Evolutionary conservation across 2,797 vertebrate species (phyloP).

Genomic region (Simalia tracyae): DNA sequence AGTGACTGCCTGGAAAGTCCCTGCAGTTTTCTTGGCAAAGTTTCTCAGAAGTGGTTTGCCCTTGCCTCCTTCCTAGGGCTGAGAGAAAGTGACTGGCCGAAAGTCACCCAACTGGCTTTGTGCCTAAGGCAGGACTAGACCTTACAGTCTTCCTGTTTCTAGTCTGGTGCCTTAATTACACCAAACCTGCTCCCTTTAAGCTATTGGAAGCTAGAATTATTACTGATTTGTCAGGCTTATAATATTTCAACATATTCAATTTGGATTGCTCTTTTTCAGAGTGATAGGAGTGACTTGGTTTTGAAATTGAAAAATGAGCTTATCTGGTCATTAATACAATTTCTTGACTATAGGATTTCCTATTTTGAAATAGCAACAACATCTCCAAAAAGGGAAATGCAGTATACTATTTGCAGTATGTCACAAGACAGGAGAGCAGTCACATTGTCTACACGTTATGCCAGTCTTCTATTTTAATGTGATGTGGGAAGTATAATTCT

Average conservation of each 20-base stretch:
- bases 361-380: slow-evolving; percentile 37
- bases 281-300: background rate
- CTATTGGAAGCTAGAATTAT: background rate
- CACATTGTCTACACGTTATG: background rate
- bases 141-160: background rate
- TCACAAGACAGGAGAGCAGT: background rate
- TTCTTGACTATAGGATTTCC: slow-evolving; percentile 20
- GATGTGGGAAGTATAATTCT: background rate
- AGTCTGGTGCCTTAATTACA: background rate
- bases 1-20: background rate
- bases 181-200: background rate
- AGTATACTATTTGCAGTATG: slow-evolving; percentile 33
- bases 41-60: background rate
- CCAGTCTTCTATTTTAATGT: slow-evolving; percentile 35
- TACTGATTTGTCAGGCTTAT: background rate
- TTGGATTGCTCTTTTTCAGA: background rate
- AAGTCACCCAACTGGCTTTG: background rate
- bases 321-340: background rate
- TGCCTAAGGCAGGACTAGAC: background rate
- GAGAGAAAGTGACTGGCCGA: background rate
- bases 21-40: background rate
- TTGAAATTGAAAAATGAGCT: background rate
- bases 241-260: background rate
- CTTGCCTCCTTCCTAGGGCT: background rate
- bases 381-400: slow-evolving; percentile 21